These are phyloP conservation scores for Lepeophtheirus salmonis DNA, from an alignment of 1,140 invertebrate genomes.

Conservation along the genomic window DNA sequence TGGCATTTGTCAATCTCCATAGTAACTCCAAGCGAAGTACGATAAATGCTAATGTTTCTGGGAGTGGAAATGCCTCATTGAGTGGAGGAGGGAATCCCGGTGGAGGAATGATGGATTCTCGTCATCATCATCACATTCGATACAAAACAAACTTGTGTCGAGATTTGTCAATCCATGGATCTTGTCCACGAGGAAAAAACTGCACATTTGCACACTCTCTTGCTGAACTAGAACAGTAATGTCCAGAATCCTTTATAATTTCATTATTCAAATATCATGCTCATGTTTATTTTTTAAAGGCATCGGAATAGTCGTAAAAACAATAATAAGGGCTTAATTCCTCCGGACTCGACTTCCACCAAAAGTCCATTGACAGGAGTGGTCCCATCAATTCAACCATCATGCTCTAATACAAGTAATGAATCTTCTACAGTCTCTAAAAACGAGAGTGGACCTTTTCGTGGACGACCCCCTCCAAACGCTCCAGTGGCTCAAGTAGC, in stretches of 20 bases:
- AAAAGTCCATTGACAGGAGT: too few species aligned
- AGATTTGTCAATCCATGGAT: slow-evolving; percentile 50
- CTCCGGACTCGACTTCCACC: too few species aligned
- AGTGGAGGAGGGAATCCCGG: not conserved
- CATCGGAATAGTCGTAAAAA: not conserved
- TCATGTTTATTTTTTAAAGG: not conserved
- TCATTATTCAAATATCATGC: not conserved
- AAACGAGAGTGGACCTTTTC: slow-evolving; percentile 64
- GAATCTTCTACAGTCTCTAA: slow-evolving; percentile 83
- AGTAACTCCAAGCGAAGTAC: slow-evolving; percentile 13
- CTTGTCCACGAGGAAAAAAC: slow-evolving; percentile 59
- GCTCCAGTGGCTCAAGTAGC: slow-evolving; percentile 14
- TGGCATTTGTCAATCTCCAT: slow-evolving; percentile 64
- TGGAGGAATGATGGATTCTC: slow-evolving; percentile 32
- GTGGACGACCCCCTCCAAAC: not conserved
- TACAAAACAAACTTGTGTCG: slow-evolving; percentile 83
- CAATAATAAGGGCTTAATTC: too few species aligned
- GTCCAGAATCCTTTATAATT: not conserved
- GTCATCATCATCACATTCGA: slow-evolving; percentile 44
- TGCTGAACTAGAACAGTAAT: slow-evolving; percentile 67
- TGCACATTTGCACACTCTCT: slow-evolving; percentile 84
- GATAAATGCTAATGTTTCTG: not conserved
- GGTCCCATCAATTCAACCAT: slow-evolving; percentile 52
- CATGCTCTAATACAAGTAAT: slow-evolving; percentile 59
- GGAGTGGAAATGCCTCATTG: not conserved